These are phyloP conservation scores for Dascyllus trimaculatus DNA, from an alignment of 2,113 vertebrate genomes.

Conservation along the genomic window DNA sequence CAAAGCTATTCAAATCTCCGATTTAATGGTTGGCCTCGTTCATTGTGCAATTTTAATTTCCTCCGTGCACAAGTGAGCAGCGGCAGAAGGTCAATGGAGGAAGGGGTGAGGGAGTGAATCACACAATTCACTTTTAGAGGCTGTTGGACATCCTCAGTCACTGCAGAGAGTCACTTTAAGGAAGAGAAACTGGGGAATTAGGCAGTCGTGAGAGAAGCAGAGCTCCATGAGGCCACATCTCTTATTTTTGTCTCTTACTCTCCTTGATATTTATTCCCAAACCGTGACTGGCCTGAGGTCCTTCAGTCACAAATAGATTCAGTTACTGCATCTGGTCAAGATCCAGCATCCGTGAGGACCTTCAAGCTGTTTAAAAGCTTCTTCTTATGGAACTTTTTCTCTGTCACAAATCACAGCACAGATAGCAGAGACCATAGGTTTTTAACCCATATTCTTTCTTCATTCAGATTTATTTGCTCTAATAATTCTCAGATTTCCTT, in stretches of 20 bases:
- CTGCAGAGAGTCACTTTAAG: neutral
- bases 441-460: too few species aligned
- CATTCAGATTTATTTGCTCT: too few species aligned
- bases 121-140: neutral
- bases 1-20: neutral
- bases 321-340: too few species aligned
- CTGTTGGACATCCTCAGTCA: neutral
- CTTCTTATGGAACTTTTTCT: too few species aligned
- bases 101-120: neutral
- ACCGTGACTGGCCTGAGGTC: too few species aligned
- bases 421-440: too few species aligned
- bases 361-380: too few species aligned
- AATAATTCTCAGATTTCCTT: too few species aligned
- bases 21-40: neutral
- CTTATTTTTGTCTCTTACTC: neutral
- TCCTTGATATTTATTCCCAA: too few species aligned
- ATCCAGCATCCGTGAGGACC: too few species aligned
- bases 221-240: neutral
- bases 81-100: conserved; percentile 1
- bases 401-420: too few species aligned
- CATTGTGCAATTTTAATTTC: conserved; percentile 7
- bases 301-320: too few species aligned
- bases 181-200: neutral
- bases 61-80: neutral
- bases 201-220: neutral